Percentiles rank a stretch among this genome's conserved stretches.
Evolutionary conservation across 2,888 invertebrate genomes (phyloP).

Genomic region (Catonia carolina): DNA sequence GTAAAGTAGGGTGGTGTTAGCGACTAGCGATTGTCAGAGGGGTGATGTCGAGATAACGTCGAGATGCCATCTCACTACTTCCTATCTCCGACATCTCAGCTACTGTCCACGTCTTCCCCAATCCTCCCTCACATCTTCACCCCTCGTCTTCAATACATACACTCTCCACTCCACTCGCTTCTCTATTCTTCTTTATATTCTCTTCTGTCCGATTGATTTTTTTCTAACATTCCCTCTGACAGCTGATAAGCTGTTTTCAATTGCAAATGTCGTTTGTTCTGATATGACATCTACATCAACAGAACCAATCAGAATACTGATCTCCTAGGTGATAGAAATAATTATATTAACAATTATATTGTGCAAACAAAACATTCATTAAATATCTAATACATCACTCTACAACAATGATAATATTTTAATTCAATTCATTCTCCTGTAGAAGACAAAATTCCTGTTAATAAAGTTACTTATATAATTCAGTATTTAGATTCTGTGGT

Average conservation of each 20-base stretch:
- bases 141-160: not conserved
- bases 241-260: constrained; percentile 18
- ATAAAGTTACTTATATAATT: too few relatives aligned
- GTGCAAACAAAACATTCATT: too few relatives aligned
- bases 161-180: not conserved
- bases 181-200: too few relatives aligned
- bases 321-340: too few relatives aligned
- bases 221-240: constrained; percentile 7
- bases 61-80: not conserved
- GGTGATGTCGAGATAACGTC: not conserved
- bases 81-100: constrained; percentile 5
- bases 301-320: not conserved
- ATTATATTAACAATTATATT: too few relatives aligned
- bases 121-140: not conserved
- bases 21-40: not conserved
- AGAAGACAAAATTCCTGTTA: too few relatives aligned
- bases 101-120: not conserved
- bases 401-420: too few relatives aligned
- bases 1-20: constrained; percentile 5
- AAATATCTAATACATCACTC: too few relatives aligned
- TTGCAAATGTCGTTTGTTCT: constrained; percentile 13
- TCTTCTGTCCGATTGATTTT: constrained; percentile 12
- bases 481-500: too few relatives aligned
- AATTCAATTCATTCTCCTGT: too few relatives aligned
- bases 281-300: constrained; percentile 4